Conservation (phyloP, 2,113 vertebrate species). For the Pantherophis guttatus region DNA sequence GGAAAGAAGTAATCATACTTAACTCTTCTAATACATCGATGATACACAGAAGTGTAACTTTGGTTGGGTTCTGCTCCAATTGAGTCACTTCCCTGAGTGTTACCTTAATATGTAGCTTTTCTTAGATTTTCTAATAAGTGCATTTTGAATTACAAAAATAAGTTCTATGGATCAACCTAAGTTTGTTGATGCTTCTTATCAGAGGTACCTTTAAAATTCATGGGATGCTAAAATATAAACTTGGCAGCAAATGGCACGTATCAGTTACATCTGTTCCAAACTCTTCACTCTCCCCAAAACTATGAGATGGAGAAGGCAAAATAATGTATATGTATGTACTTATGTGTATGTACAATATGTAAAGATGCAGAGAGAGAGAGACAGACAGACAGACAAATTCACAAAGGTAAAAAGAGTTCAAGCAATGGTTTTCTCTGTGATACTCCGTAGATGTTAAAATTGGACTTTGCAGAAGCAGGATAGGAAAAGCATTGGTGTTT, state of each 20-base stretch:
- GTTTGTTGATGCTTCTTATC: background rate
- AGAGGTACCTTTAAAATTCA: background rate
- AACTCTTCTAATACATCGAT: background rate
- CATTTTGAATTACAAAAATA: background rate
- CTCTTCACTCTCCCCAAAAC: background rate
- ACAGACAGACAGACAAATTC: background rate
- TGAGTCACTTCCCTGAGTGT: background rate
- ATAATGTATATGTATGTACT: background rate
- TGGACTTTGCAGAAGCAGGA: background rate
- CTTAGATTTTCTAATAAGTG: background rate
- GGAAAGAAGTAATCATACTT: background rate
- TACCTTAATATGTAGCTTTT: background rate
- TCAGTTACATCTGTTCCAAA: background rate
- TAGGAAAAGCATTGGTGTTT: background rate
- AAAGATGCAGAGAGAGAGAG: too few species aligned
- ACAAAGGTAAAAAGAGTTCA: background rate
- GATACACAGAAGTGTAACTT: background rate
- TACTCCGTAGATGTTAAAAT: background rate
- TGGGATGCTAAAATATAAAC: background rate
- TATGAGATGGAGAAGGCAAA: background rate
- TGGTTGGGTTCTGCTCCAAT: background rate
- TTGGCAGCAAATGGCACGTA: background rate
- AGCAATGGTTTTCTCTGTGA: background rate
- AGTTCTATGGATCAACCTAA: background rate
- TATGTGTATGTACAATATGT: background rate